Evolutionary conservation across 1,140 invertebrate species (phyloP).

Genomic region (Battus philenor): DNA sequence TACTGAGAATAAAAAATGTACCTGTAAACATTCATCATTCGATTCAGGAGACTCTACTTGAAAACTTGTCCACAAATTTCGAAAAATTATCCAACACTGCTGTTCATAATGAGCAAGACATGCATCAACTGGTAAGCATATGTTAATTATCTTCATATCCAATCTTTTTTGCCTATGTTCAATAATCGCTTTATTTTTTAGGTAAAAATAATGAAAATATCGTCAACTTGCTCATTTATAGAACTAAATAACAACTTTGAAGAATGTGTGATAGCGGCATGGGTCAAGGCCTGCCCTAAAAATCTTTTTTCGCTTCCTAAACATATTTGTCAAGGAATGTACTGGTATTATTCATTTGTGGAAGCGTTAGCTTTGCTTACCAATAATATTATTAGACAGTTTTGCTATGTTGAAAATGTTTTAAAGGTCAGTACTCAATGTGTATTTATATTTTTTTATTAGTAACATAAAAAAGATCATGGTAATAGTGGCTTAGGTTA

Average conservation of each 20-base stretch:
- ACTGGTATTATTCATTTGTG: slow-evolving; percentile 38
- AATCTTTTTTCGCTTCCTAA: slow-evolving; percentile 16
- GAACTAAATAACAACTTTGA: slow-evolving; percentile 24
- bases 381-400: slow-evolving; percentile 18
- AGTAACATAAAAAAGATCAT: no score
- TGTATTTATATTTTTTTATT: no score
- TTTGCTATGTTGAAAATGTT: slow-evolving; percentile 21
- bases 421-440: slow-evolving; percentile 31
- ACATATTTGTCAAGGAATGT: slow-evolving; percentile 14
- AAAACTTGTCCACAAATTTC: slow-evolving; percentile 23
- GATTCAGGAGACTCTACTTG: slow-evolving; percentile 25
- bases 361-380: slow-evolving; percentile 36
- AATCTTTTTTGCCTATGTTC: no score
- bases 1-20: slow-evolving; percentile 34
- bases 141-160: no score
- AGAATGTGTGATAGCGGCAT: slow-evolving; percentile 28
- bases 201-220: slow-evolving; percentile 36
- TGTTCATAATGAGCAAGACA: slow-evolving; percentile 11
- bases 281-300: slow-evolving; percentile 38
- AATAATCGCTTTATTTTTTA: no score
- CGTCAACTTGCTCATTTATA: slow-evolving; percentile 31
- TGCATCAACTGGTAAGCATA: slow-evolving; percentile 26
- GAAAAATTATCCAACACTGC: slow-evolving; percentile 13
- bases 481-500: no score
- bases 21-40: slow-evolving; percentile 25